Percentiles rank a stretch among this genome's conserved stretches.
Evolutionary conservation across 2,113 vertebrate species (phyloP).

Genomic region (Elaphurus davidianus): DNA sequence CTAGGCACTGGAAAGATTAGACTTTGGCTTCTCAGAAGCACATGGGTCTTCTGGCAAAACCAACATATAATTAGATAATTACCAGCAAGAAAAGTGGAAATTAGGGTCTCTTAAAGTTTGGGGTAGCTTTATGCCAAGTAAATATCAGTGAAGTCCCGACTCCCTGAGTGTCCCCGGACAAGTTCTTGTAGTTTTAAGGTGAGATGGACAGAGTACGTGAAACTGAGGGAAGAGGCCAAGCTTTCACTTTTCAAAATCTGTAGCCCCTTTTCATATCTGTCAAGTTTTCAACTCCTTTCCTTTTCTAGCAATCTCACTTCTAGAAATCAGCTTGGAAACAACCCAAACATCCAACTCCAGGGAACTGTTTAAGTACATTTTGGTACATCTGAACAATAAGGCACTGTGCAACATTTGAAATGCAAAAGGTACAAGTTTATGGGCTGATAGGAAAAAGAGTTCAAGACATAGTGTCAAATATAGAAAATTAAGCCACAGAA

Average conservation of each 20-base stretch:
- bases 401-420: background rate
- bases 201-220: accelerated
- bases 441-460: background rate
- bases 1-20: background rate
- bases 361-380: background rate
- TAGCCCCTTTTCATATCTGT: background rate
- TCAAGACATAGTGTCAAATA: background rate
- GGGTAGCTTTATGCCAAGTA: background rate
- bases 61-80: background rate
- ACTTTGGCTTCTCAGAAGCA: background rate
- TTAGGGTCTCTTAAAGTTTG: background rate
- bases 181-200: background rate
- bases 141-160: no score
- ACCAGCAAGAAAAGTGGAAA: background rate
- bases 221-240: background rate
- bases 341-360: background rate
- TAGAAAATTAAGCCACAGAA: background rate
- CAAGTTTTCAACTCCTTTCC: background rate
- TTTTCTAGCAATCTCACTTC: background rate
- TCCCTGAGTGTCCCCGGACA: background rate
- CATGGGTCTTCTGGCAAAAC: background rate
- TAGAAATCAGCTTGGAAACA: background rate
- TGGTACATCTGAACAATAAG: background rate
- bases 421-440: background rate
- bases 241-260: background rate